phyloP scores from a whole-genome alignment of 2,797 vertebrate genomes.

The Cossypha heuglini region DNA sequence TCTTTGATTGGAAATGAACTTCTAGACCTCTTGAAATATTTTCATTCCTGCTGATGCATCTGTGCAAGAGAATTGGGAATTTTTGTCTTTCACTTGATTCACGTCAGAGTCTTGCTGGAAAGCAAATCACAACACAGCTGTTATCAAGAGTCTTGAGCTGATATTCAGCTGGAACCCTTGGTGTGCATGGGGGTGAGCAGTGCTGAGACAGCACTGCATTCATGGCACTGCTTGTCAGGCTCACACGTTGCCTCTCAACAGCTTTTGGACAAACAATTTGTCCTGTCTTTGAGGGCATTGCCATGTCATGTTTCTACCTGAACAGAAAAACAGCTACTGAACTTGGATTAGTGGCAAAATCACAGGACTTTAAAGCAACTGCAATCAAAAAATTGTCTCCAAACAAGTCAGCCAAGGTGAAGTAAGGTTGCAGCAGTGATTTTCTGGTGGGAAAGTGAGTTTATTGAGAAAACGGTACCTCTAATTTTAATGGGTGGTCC shows the following conservation, averaged over 20 bases:
- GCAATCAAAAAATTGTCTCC: not conserved
- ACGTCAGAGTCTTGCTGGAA: not conserved
- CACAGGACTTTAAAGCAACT: not conserved
- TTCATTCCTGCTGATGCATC: not conserved
- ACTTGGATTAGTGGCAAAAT: not conserved
- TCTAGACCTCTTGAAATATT: not conserved
- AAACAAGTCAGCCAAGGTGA: not conserved
- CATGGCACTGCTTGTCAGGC: fast-evolving
- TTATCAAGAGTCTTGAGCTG: not conserved
- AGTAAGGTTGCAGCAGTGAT: not conserved
- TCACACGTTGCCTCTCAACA: not conserved
- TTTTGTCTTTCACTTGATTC: not conserved
- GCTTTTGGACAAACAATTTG: not conserved
- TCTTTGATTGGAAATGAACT: not conserved
- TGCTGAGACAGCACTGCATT: not conserved
- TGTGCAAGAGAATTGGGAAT: not conserved
- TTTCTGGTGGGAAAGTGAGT: not conserved
- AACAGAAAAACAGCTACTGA: not conserved
- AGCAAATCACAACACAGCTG: not conserved
- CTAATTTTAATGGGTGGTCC: not conserved
- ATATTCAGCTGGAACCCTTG: not conserved
- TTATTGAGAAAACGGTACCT: not conserved
- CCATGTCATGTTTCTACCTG: not conserved
- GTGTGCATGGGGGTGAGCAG: not conserved
- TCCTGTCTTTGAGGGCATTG: not conserved